Percentiles rank a stretch among this genome's conserved stretches.
phyloP scores from a whole-genome alignment of 2,888 invertebrate species.

The Leucania comma region DNA sequence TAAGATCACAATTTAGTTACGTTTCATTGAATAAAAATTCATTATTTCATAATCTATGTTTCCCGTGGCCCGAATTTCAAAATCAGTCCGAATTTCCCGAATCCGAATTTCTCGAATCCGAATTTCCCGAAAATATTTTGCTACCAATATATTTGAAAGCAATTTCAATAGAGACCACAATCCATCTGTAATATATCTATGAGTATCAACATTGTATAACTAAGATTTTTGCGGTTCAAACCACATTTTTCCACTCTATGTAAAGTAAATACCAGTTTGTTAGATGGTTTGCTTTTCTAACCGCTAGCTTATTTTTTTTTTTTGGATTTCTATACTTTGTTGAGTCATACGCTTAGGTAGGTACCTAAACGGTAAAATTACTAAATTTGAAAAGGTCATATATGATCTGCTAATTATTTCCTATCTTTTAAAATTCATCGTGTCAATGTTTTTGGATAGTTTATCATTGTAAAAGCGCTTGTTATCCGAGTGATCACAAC shows the following conservation, averaged over 20 bases:
- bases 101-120: neutral
- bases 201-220: neutral
- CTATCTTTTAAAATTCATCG: too few relatives aligned
- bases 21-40: too few relatives aligned
- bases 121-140: constrained; percentile 2
- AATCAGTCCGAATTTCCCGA: neutral
- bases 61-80: too few relatives aligned
- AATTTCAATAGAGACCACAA: constrained; percentile 29
- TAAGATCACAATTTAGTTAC: too few relatives aligned
- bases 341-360: too few relatives aligned
- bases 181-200: constrained; percentile 1
- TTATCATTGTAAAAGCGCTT: too few relatives aligned
- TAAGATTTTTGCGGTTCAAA: constrained; percentile 18
- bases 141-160: constrained; percentile 7
- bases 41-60: too few relatives aligned
- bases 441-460: too few relatives aligned
- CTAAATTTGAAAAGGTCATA: neutral
- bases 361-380: too few relatives aligned
- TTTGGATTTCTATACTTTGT: too few relatives aligned
- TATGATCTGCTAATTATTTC: too few relatives aligned
- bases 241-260: constrained; percentile 10
- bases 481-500: too few relatives aligned
- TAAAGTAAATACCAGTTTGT: neutral
- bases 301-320: neutral
- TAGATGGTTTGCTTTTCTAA: neutral